Evolutionary conservation across 1,140 invertebrate species (phyloP), one percentile per base, ranked within the genome.

Genomic region (Ceratoteleas bidentatus): DNA sequence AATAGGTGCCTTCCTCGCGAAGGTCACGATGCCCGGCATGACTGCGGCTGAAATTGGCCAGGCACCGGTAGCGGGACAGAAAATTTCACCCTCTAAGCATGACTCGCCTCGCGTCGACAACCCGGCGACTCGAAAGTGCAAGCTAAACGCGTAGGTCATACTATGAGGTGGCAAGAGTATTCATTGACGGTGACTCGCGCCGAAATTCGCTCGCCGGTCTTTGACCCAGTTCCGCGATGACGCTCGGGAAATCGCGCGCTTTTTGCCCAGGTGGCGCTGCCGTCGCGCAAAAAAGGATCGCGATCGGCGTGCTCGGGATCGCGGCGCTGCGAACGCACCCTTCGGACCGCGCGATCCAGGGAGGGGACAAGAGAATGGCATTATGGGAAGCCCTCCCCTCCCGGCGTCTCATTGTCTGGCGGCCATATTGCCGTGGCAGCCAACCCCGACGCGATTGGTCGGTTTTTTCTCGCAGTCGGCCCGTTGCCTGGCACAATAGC

Each of bases 361-460:
- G 89, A 89, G 90, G 90, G 89, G 86, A 54, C 85, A 34, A 84
- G 86, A 87, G 88, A 91, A 89, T 88, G 88, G 88, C 86, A 87
- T 90, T 87, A 91, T 87, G 89, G 88, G 88, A 89, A 89, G 85
- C 87, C 84, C 87, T 87, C 87, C 88, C 85, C 88, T 86, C 89
- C 83, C 64, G 66, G 64, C 86, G 84, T 85, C 14, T 84, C 84
- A 89, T 88, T 90, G 88, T 89, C 87, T 88, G 90, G 89, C 90
- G 88, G 89, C 90, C 90, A 90, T 91, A 86, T 89, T 91, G 88
- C 87, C 89, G 84, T 87, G 86, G 87, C 85, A 89, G 87, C 87
- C 86, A 88, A 87, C 85, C 87, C 85, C 85, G 76, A 72, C 85
- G 86, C 79, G 89, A 91, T 91, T 91, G 90, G 90, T 90, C 86